A percentile compares a stretch with the other conserved stretches of the same genome.
Conservation (phyloP, 2,113 vertebrate genomes). For the Isurus oxyrinchus region DNA sequence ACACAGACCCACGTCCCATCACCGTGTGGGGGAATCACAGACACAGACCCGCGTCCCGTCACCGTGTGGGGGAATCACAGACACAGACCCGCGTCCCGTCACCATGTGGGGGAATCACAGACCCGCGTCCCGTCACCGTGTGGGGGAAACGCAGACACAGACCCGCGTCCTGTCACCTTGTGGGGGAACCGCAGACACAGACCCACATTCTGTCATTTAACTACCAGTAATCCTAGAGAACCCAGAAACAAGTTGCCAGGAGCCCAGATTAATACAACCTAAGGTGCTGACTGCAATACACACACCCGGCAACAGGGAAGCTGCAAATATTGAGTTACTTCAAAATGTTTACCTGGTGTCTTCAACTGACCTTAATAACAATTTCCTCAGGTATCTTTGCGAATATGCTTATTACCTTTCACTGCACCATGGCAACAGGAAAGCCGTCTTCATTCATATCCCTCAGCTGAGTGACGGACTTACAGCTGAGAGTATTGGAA, state of each 20-base stretch:
- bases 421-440: slow-evolving; percentile 56
- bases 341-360: not conserved
- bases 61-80: not conserved
- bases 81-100: not conserved
- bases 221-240: too few relatives aligned
- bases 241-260: not conserved
- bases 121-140: too few relatives aligned
- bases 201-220: too few relatives aligned
- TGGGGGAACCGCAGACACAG: too few relatives aligned
- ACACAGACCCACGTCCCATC: not conserved
- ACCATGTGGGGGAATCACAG: too few relatives aligned
- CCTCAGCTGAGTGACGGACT: slow-evolving; percentile 52
- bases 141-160: too few relatives aligned
- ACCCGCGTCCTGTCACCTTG: too few relatives aligned
- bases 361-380: not conserved
- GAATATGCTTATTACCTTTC: slow-evolving; percentile 73
- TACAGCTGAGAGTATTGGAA: slow-evolving; percentile 57
- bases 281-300: not conserved
- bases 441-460: slow-evolving; percentile 64
- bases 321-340: not conserved
- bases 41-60: not conserved
- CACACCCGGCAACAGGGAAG: not conserved
- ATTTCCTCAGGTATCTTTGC: slow-evolving; percentile 64
- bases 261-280: not conserved
- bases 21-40: not conserved